phyloP scores from a whole-genome alignment of 2,797 vertebrate species.

The Coregonus sp. region DNA sequence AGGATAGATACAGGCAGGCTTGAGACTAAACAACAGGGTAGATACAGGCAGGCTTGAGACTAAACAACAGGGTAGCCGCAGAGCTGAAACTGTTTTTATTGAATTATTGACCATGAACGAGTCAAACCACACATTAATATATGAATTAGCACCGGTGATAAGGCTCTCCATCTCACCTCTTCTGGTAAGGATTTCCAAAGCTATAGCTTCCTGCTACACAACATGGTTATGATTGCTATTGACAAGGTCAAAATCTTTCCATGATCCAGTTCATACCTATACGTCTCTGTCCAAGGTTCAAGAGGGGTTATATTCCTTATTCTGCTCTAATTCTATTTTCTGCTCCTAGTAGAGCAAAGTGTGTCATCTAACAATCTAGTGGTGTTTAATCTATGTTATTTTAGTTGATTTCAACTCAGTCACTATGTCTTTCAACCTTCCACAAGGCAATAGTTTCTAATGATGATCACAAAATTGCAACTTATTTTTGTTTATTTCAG shows the following conservation, averaged over 20 bases:
- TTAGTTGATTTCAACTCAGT: neutral
- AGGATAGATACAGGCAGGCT: too few species aligned
- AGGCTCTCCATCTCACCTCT: neutral
- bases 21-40: too few species aligned
- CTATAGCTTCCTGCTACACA: neutral
- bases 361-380: neutral
- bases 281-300: too few species aligned
- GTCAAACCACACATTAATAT: conserved; percentile 32
- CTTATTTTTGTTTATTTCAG: neutral
- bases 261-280: neutral
- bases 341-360: neutral
- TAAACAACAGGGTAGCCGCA: neutral
- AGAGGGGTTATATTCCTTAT: neutral
- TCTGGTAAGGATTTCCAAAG: neutral
- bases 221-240: neutral
- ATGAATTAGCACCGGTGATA: conserved; percentile 10
- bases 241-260: neutral
- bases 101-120: conserved; percentile 18
- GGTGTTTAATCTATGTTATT: neutral
- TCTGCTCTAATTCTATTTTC: neutral
- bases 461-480: neutral
- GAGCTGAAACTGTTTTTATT: conserved; percentile 25
- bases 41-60: too few species aligned
- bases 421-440: neutral
- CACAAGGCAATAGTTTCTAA: neutral